Evolutionary conservation across 2,888 invertebrate genomes (phyloP).

Genomic region (Leucoptera coffeella): DNA sequence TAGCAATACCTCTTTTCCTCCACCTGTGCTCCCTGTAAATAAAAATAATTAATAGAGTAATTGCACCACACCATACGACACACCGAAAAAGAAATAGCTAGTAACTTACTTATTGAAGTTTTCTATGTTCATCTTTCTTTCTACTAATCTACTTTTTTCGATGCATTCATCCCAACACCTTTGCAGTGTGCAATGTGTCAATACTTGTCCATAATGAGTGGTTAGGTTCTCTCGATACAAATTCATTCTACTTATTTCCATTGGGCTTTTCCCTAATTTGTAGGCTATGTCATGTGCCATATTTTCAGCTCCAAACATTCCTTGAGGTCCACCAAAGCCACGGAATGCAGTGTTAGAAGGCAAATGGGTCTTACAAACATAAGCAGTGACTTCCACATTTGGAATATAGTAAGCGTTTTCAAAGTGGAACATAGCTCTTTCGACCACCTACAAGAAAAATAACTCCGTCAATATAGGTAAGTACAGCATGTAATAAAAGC

Average conservation of each 20-base stretch:
- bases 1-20: constrained; percentile 78
- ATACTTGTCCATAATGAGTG: constrained; percentile 71
- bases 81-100: neutral
- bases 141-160: constrained; percentile 56
- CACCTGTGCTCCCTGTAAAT: constrained; percentile 72
- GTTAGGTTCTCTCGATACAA: constrained; percentile 71
- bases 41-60: no score
- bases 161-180: constrained; percentile 78
- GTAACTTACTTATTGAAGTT: constrained; percentile 62
- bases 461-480: no score
- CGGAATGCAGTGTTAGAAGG: constrained; percentile 92
- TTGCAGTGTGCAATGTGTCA: constrained; percentile 66
- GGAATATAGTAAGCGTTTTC: constrained; percentile 81
- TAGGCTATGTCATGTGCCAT: constrained; percentile 72
- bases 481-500: neutral
- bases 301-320: constrained; percentile 79
- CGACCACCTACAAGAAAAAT: constrained; percentile 65
- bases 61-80: neutral
- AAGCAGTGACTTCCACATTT: constrained; percentile 62
- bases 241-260: constrained; percentile 65
- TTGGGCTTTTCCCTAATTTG: constrained; percentile 56
- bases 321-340: constrained; percentile 89
- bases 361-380: constrained; percentile 80
- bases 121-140: constrained; percentile 53
- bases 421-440: constrained; percentile 76